Conservation (phyloP, 2,113 vertebrate genomes). For the Dascyllus trimaculatus region DNA sequence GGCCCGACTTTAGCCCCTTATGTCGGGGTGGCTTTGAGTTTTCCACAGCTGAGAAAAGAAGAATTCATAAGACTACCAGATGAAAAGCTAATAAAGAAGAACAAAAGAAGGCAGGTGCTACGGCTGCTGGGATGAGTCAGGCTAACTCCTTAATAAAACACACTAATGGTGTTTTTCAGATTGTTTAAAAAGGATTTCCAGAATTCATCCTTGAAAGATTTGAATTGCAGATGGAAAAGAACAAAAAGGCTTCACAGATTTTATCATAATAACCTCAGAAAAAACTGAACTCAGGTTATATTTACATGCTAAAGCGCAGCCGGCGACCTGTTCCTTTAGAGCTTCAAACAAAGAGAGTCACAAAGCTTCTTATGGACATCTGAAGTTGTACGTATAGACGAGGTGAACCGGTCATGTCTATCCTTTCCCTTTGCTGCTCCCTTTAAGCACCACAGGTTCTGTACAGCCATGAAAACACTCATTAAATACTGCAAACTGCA, state of each 20-base stretch:
- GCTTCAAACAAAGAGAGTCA: not conserved
- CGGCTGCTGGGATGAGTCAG: no score
- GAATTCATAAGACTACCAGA: no score
- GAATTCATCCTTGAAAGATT: not conserved
- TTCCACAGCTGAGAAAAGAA: no score
- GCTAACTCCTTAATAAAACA: no score
- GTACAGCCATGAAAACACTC: no score
- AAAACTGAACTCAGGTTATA: not conserved
- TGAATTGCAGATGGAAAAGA: not conserved
- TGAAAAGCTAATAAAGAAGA: not conserved
- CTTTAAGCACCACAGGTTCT: no score
- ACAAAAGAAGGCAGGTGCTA: not conserved
- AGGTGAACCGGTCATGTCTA: not conserved
- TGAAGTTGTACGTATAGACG: not conserved
- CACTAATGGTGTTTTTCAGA: not conserved
- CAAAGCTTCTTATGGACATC: not conserved
- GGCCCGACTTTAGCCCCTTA: no score
- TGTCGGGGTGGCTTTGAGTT: no score
- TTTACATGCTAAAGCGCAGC: not conserved
- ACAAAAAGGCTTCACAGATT: no score
- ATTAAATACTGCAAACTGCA: no score
- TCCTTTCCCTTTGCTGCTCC: no score
- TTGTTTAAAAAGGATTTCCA: not conserved
- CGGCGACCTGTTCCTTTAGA: not conserved
- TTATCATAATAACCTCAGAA: not conserved